Base-by-base conservation (phyloP, 2,113 vertebrate genomes). In the Clarias magur region DNA sequence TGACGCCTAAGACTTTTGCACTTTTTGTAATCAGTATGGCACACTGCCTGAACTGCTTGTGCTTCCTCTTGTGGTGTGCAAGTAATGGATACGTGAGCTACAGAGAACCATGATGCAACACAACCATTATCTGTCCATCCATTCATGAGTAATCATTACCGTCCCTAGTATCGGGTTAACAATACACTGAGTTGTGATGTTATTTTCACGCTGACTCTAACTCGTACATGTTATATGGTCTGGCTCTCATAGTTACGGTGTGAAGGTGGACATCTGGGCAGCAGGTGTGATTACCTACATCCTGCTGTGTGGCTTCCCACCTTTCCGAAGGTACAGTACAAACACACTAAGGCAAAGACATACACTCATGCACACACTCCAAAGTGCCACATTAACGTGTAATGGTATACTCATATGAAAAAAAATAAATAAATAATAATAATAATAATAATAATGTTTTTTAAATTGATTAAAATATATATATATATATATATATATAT, bases 251-350 rank as follows among this genome's bases (percentile, higher is more conserved):
- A 99, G 98, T 0, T 99, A 99, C 0, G 98, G 98, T 82, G 93
- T 99, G 91, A 99, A 99, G 93, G 98, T 99, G 92, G 98, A 99
- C 89, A 94, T 99, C 76, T 99, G 98, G 98, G 98, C 98, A 3
- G 97, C 98, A 5, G 98, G 98, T 0, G 97, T 99, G 92, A 99
- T 99, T 91, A 98, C 98, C 0, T 99, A 99, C 94, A 99, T 99
- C 81, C 95, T 99, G 3, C 92, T 99, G 19, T 99, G 98, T 93
- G 98, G 98, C 38, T 99, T 99, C 90, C 98, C 98, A 15, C 98
- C 98, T 2, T 99, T 99, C 90, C 96, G 97, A 92, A 99, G 98
- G 98, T 99, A 91, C 25, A 38, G 53, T 48, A 53, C 60, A 38
- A 17, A 80, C 72, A 57, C n/a, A 67, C 60, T 56, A 25, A 80